A percentile compares a stretch with the other conserved stretches of the same genome.
phyloP scores from a whole-genome alignment of 2,113 vertebrate genomes.

The Crotalus viridis region DNA sequence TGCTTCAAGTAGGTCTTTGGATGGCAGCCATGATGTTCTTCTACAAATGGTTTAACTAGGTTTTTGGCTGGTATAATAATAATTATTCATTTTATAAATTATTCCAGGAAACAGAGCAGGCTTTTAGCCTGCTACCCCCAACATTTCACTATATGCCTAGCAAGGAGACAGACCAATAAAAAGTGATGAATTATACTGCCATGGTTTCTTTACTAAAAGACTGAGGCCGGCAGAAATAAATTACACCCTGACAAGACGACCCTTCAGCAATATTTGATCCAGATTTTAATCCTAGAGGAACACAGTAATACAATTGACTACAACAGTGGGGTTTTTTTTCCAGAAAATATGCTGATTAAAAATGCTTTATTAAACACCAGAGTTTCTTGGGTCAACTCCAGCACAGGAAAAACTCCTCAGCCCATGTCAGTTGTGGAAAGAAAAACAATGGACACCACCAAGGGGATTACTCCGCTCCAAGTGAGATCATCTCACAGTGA shows the following conservation, averaged over 20 bases:
- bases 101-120: neutral
- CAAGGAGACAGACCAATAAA: slow-evolving; percentile 9
- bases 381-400: neutral
- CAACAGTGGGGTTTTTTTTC: neutral
- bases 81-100: slow-evolving; percentile 10
- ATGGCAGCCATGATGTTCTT: neutral
- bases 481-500: neutral
- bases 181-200: neutral
- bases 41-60: slow-evolving; percentile 10
- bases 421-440: neutral
- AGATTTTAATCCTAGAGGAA: neutral
- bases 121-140: neutral
- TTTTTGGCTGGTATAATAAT: neutral
- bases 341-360: neutral
- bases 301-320: neutral
- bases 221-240: neutral
- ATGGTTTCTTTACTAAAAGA: neutral
- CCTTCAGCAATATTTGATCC: neutral
- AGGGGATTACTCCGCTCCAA: neutral
- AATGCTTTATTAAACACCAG: neutral
- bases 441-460: neutral
- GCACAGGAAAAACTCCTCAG: neutral
- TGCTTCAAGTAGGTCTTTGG: neutral
- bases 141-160: neutral
- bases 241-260: neutral